Evolutionary conservation across 2,888 invertebrate genomes (phyloP).

Genomic region (Brachylomia viminalis): DNA sequence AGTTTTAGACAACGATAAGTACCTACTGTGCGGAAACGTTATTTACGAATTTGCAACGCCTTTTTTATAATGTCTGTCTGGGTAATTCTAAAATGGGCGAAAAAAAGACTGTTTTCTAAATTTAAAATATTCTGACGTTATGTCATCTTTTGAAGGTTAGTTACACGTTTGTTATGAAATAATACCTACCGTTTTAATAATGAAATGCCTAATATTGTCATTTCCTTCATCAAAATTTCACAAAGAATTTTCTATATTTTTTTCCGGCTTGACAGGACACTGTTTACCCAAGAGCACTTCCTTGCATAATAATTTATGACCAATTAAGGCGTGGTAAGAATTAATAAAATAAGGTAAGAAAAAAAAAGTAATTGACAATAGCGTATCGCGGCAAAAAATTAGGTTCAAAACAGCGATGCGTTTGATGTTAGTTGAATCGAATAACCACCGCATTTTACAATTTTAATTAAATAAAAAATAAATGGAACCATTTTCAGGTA

Average conservation of each 20-base stretch:
- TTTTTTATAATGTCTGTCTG: conserved; percentile 49
- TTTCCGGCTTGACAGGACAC: neutral
- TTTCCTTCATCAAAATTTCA: conserved; percentile 17
- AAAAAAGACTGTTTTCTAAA: conserved; percentile 16
- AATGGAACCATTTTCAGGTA: no score
- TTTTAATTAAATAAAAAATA: no score
- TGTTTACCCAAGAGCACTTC: neutral
- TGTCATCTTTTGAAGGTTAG: conserved; percentile 18
- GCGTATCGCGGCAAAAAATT: no score
- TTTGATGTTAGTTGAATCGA: no score
- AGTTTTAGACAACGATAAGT: conserved; percentile 45
- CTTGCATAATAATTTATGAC: conserved; percentile 8
- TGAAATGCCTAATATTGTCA: conserved; percentile 33
- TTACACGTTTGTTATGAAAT: conserved; percentile 12
- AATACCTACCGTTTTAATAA: conserved; percentile 34
- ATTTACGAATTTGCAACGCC: conserved; percentile 59
- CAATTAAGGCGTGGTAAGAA: no score
- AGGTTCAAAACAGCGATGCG: no score
- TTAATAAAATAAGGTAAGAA: no score
- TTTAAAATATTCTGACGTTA: conserved; percentile 16
- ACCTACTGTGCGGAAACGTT: conserved; percentile 33
- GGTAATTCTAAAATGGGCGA: conserved; percentile 38
- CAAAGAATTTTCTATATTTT: conserved; percentile 2
- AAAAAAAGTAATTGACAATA: no score
- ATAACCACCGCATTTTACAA: no score